Base-by-base conservation (phyloP, 2,797 vertebrate genomes). In the Myotis vivesi region DNA sequence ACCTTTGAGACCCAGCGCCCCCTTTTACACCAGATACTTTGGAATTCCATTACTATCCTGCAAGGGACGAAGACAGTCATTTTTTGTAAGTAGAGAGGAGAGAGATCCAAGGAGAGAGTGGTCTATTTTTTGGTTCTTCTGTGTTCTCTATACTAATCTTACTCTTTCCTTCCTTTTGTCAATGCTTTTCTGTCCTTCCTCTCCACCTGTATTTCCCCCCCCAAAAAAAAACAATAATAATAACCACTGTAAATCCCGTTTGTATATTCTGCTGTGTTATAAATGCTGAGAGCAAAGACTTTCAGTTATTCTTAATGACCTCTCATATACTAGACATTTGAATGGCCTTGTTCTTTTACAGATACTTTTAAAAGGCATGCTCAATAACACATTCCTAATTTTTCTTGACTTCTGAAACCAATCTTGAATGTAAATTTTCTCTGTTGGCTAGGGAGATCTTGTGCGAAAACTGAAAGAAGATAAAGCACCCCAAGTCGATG, bases 381-480 rank as follows among this genome's bases (percentile, higher is more conserved):
- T 76, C 83, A 68, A 68, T 85, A 82, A 57, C 10, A 75, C 16
- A 57, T 41, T 68, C 2, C n/a, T 84, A 19, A 55, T 19, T 68
- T 91, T 64, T 71, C 59, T 73, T 76, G 85, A n/a, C 55, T 93
- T 72, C 69, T 85, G 72, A 90, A 88, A 33, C 46, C 57, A 83
- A 0, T 87, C 71, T 68, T 94, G 46, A 94, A 8, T 72, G 3
- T 62, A 30, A 44, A 46, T 77, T 86, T 12, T 90, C 11, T 59
- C 81, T 59, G 94, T 76, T 82, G 88, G 64, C 81, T 68, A 99
- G 99, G 99, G 99, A 88, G 99, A 99, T 22, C 97, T 99, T 76
- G 99, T 99, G 76, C 99, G 99, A 62, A 99, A 99, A 28, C 97
- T 99, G 98, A 99, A 99, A 95, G 98, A 99, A 96, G 99, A 99